Evolutionary conservation across 2,888 invertebrate genomes (phyloP), one percentile per base, ranked within the genome.

Genomic region (Didymodactylos carnosus): DNA sequence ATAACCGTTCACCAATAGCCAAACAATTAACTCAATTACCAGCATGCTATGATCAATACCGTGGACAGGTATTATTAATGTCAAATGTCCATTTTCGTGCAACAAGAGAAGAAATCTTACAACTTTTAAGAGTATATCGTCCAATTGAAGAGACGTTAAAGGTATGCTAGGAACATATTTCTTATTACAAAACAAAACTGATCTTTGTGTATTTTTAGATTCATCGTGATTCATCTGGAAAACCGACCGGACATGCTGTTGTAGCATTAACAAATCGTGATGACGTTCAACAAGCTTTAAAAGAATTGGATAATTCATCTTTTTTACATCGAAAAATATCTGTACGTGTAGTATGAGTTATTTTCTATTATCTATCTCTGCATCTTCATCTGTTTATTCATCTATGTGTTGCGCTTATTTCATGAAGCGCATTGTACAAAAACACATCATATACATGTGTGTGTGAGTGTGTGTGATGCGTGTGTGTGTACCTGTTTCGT

Each of bases 161-260:
- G n/a, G n/a, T n/a, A n/a, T n/a, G n/a, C n/a, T n/a, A n/a, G n/a
- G n/a, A n/a, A n/a, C n/a, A n/a, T n/a, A n/a, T n/a, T n/a, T n/a
- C n/a, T n/a, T n/a, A n/a, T n/a, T n/a, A n/a, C n/a, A n/a, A n/a
- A n/a, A n/a, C n/a, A n/a, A n/a, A n/a, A n/a, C n/a, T n/a, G n/a
- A n/a, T n/a, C n/a, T n/a, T n/a, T n/a, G n/a, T n/a, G n/a, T n/a
- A n/a, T n/a, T n/a, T n/a, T n/a, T n/a, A n/a, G 49, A 75, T 75
- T 29, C 69, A 72, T 25, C 79, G 79, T 70, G 81, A 82, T 76
- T 78, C 79, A n/a, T 75, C 78, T 53, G 82, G 83, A 13, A 79
- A 79, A 75, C 89, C 93, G 0, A 93, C 92, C 0, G 93, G 93
- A 0, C 92, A 94, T 83, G 93, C 93, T 10, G 88, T 92, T 43